Percentiles rank a stretch among this genome's conserved stretches.
Evolutionary conservation across 2,113 vertebrate genomes (phyloP).

Genomic region (Nymphicus hollandicus): DNA sequence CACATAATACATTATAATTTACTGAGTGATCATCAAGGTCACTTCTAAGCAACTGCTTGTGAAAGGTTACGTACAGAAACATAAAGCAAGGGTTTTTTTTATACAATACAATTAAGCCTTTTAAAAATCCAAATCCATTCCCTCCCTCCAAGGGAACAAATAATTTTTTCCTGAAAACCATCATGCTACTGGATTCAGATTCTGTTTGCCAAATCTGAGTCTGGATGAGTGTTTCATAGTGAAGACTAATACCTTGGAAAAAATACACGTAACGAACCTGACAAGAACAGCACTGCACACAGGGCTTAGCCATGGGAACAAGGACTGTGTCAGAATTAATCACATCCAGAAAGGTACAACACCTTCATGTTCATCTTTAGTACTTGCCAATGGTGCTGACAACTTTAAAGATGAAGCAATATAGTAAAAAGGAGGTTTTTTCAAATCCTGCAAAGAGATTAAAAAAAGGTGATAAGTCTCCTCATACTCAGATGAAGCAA

Average conservation of each 20-base stretch:
- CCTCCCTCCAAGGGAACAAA: background rate
- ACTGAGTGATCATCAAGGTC: background rate
- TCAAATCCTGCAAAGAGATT: background rate
- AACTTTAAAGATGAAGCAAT: background rate
- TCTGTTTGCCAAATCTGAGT: constrained; percentile 15
- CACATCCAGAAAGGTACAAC: background rate
- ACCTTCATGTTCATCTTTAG: constrained; percentile 7
- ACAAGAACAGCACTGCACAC: constrained; percentile 46
- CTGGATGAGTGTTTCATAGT: constrained; percentile 4
- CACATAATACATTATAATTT: background rate
- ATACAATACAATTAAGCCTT: background rate
- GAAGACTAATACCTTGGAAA: constrained; percentile 22
- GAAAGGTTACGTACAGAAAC: background rate
- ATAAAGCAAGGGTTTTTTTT: background rate
- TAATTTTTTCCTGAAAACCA: constrained; percentile 35
- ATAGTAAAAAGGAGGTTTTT: background rate
- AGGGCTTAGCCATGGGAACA: constrained; percentile 12
- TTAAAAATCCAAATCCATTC: background rate
- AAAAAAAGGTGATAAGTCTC: background rate
- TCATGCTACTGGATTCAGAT: background rate
- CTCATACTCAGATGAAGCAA: background rate
- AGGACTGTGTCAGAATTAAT: constrained; percentile 16
- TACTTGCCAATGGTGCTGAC: background rate
- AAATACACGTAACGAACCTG: constrained; percentile 6
- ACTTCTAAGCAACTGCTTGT: background rate